A percentile compares a stretch with the other conserved stretches of the same genome.
These are phyloP conservation scores for Lepus americanus DNA, from an alignment of 2,113 vertebrate genomes.

Conservation along the genomic window DNA sequence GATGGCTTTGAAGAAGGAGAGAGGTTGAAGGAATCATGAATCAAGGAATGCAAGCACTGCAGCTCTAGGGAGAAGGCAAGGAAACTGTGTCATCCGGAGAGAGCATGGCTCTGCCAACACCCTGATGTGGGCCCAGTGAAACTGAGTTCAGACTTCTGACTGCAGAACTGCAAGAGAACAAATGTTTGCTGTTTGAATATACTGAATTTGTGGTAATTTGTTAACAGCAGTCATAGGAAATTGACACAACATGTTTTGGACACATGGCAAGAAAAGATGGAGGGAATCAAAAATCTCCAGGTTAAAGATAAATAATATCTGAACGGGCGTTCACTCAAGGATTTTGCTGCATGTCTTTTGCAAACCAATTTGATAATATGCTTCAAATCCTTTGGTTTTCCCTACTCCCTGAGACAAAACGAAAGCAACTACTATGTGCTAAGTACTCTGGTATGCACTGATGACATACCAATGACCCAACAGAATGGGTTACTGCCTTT, in stretches of 20 bases:
- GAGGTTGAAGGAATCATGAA: background rate
- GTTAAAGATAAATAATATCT: no score
- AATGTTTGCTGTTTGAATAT: background rate
- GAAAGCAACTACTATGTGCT: background rate
- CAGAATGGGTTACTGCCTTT: background rate
- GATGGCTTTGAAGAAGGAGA: background rate
- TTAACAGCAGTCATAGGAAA: background rate
- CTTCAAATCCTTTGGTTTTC: background rate
- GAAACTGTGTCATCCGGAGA: background rate
- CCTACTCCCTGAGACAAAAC: background rate
- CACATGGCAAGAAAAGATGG: background rate
- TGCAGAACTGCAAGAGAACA: background rate
- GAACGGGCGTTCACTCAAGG: no score
- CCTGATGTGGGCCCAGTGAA: background rate
- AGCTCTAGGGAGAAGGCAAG: background rate
- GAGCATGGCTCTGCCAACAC: background rate
- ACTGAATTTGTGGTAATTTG: conserved; percentile 6
- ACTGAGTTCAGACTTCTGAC: background rate
- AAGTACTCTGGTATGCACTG: background rate
- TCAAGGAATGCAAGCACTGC: background rate
- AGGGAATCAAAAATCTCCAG: background rate
- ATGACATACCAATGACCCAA: background rate
- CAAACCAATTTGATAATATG: background rate
- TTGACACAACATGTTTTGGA: background rate
- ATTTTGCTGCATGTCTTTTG: background rate